These are phyloP conservation scores for Pelusios castaneus DNA, from an alignment of 2,113 vertebrate species.

Conservation along the genomic window DNA sequence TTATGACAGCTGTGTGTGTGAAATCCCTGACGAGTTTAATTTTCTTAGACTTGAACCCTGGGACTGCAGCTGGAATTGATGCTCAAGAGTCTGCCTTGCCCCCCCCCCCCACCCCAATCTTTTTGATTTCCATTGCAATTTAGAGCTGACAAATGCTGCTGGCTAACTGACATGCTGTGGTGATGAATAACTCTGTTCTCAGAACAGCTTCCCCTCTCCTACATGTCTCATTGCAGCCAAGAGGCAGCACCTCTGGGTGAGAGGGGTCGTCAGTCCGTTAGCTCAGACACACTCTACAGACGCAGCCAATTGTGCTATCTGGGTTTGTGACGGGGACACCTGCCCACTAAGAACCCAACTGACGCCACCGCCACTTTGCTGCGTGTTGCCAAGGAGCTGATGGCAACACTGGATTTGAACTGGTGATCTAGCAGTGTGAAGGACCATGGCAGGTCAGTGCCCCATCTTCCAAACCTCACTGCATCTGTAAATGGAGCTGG, in stretches of 20 bases:
- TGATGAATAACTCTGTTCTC: fast-evolving
- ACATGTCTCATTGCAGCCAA: neutral
- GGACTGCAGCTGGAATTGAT: neutral
- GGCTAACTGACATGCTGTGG: neutral
- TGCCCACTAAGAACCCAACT: neutral
- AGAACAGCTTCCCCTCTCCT: neutral
- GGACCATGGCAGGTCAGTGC: neutral
- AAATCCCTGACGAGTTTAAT: conserved; percentile 20
- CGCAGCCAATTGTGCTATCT: neutral
- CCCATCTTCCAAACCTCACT: neutral
- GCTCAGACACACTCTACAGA: neutral
- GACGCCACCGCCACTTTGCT: neutral
- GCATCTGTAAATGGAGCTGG: fast-evolving
- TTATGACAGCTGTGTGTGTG: neutral
- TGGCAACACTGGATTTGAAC: fast-evolving
- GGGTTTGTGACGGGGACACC: neutral
- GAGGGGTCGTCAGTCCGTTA: neutral
- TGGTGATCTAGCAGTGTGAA: neutral
- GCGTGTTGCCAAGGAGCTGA: neutral
- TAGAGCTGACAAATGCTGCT: fast-evolving
- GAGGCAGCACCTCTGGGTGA: neutral
- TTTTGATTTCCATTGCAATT: neutral
- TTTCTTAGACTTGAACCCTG: neutral
- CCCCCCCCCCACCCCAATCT: neutral
- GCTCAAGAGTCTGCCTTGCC: neutral